Evolutionary conservation across 1,140 invertebrate genomes (phyloP).

Genomic region (Whitmania pigra): DNA sequence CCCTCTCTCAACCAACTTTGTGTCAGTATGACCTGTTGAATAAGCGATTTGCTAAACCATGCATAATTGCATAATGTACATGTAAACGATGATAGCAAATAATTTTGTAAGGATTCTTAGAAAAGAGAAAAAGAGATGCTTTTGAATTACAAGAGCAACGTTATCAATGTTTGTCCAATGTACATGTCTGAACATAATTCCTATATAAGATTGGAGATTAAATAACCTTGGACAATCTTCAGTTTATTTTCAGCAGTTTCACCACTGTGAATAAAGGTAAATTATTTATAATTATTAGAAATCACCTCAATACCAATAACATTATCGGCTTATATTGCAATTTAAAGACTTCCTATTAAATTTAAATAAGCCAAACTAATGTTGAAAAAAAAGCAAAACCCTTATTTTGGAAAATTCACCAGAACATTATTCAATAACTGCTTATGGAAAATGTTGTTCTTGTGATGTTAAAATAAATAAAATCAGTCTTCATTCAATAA

Average conservation of each 20-base stretch:
- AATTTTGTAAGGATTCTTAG: background rate
- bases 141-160: background rate
- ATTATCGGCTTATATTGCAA: no score
- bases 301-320: background rate
- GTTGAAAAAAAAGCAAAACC: background rate
- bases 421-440: no score
- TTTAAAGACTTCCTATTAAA: no score
- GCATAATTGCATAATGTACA: no score
- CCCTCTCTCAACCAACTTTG: background rate
- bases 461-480: no score
- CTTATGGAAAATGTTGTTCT: no score
- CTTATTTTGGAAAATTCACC: background rate
- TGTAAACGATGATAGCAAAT: background rate
- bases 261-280: background rate
- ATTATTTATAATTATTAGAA: background rate
- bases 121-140: background rate
- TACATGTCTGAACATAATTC: no score
- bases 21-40: constrained; percentile 2
- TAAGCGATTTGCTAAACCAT: no score
- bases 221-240: constrained; percentile 11
- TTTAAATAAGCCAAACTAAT: background rate
- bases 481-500: no score
- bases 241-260: constrained; percentile 10
- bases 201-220: background rate
- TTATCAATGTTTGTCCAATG: background rate